Evolutionary conservation across 2,888 invertebrate species (phyloP).

Genomic region (Drosophila parthenogenetica): DNA sequence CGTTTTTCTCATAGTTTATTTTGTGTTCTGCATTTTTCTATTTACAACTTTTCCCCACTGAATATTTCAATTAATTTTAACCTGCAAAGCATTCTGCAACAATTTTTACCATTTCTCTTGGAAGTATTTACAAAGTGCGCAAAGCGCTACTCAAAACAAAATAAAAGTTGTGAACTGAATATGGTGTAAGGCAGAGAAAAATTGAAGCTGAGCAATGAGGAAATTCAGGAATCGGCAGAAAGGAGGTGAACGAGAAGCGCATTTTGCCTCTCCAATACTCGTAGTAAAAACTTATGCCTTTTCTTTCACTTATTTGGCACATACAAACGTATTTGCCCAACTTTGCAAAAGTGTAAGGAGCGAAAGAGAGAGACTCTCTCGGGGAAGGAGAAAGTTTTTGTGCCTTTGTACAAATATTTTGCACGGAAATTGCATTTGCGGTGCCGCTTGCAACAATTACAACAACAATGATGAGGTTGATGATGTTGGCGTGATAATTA

Average conservation of each 20-base stretch:
- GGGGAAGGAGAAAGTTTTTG: conserved; percentile 45
- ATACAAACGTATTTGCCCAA: conserved; percentile 30
- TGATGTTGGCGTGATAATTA: conserved; percentile 61
- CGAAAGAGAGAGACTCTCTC: not conserved
- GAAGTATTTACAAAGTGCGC: conserved; percentile 47
- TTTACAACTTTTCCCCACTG: conserved; percentile 9
- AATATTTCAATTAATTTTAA: conserved; percentile 46
- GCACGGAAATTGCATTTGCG: conserved; percentile 72
- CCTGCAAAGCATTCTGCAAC: conserved; percentile 20
- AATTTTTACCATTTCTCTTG: conserved; percentile 18
- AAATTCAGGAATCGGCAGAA: not conserved
- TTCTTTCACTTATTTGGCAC: conserved; percentile 18
- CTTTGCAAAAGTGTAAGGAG: conserved; percentile 22
- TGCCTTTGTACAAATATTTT: conserved; percentile 70
- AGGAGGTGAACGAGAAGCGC: conserved; percentile 2
- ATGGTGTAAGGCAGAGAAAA: conserved; percentile 17
- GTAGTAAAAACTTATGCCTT: conserved; percentile 28
- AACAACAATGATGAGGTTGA: conserved; percentile 37
- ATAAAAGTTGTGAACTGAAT: conserved; percentile 46
- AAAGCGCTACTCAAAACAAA: conserved; percentile 39
- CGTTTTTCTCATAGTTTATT: conserved; percentile 4
- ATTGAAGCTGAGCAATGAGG: not conserved
- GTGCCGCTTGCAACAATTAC: conserved; percentile 49
- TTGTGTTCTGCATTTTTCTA: conserved; percentile 5
- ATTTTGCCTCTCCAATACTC: conserved; percentile 29